Evolutionary conservation across 2,113 vertebrate genomes (phyloP).

Genomic region (Barbus barbus): DNA sequence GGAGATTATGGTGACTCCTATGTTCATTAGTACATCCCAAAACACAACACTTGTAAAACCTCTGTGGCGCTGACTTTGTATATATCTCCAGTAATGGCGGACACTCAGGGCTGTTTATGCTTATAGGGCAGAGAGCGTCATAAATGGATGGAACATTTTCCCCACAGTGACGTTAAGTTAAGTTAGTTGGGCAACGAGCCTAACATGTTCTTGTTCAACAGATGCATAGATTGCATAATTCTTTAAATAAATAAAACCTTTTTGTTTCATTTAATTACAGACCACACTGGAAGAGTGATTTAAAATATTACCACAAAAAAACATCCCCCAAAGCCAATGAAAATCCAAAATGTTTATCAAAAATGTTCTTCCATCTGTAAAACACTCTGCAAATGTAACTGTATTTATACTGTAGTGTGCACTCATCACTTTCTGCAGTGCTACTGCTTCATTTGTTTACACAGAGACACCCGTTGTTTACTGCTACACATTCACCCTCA

Average conservation of each 20-base stretch:
- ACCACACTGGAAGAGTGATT: not conserved
- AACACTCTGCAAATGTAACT: not conserved
- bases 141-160: no score
- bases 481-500: slow-evolving; percentile 2
- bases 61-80: no score
- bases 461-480: not conserved
- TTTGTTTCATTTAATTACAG: not conserved
- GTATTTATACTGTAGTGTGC: not conserved
- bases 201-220: not conserved
- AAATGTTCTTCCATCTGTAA: not conserved
- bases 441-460: not conserved
- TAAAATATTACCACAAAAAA: not conserved
- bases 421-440: not conserved
- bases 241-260: not conserved
- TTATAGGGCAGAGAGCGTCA: no score
- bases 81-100: no score
- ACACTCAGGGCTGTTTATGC: no score
- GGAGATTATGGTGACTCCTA: no score
- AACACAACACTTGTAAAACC: no score
- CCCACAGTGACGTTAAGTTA: no score
- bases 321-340: not conserved
- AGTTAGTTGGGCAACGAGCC: no score
- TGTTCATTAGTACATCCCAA: no score
- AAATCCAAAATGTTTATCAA: not conserved
- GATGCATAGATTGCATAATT: not conserved